phyloP scores from a whole-genome alignment of 2,797 vertebrate species.

The Centroberyx gerrardi region DNA sequence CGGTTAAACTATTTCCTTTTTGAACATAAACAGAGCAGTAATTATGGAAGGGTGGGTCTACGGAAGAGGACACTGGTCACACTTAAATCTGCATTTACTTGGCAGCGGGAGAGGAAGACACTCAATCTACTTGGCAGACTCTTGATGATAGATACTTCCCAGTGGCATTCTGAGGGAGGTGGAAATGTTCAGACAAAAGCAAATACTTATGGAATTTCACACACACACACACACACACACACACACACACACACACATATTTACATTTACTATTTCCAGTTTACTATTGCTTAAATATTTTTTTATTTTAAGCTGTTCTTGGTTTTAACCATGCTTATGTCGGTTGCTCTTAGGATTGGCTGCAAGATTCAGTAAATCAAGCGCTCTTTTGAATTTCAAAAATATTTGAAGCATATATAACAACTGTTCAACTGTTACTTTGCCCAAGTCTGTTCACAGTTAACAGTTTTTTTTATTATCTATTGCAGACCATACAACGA shows the following conservation, averaged over 20 bases:
- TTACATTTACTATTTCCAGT: neutral
- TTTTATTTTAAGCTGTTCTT: too few species aligned
- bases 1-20: constrained; percentile 23
- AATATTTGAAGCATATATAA: neutral
- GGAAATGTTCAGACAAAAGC: neutral
- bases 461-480: neutral
- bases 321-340: too few species aligned
- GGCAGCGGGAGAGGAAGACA: neutral
- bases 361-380: too few species aligned
- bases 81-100: neutral
- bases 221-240: neutral
- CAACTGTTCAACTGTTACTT: neutral
- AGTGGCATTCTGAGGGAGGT: neutral
- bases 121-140: constrained; percentile 1
- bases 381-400: too few species aligned
- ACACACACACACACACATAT: neutral
- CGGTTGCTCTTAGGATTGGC: too few species aligned
- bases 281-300: too few species aligned
- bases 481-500: constrained; percentile 68
- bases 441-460: neutral
- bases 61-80: constrained; percentile 1
- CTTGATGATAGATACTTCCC: constrained; percentile 12
- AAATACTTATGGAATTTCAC: neutral
- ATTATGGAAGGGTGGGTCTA: neutral
- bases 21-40: constrained; percentile 4